Evolutionary conservation across 2,113 vertebrate species (phyloP), one percentile per base, ranked within the genome.

Genomic region (Seriola rivoliana): DNA sequence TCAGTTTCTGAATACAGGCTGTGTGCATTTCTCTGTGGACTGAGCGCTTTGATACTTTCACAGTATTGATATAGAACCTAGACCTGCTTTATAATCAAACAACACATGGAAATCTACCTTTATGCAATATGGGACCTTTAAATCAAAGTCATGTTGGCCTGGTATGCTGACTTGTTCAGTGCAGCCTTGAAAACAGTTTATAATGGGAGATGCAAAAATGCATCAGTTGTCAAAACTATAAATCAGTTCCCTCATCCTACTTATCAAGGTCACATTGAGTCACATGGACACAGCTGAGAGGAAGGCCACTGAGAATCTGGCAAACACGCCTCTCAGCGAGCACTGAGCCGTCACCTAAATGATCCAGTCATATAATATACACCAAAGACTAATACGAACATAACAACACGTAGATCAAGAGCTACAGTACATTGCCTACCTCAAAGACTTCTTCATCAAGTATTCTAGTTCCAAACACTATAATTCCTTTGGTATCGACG

Each of bases 371-470:
- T 29, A 34, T 1, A 44, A 55, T 9, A 19, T 2, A 48, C 7
- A 13, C 6, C 10, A 29, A 29, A 29, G 29, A 29, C 21, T 29
- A 29, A 29, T 29, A 29, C 2, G 29, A 29, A 29, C 2, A 48
- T n/a, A 14, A 19, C 67, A 46, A 60, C 5, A 48, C 13, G 5
- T 7, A 58, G 21, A 54, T 59, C 17, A 66, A 6, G 23, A 57
- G 13, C 16, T 13, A 12, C 12, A 40, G 34, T 13, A 0, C 23
- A 42, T 25, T 25, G 19, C 96, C 92, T 88, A 99, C 98, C 98
- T 99, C 97, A 85, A 99, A 99, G 81, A 99, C 97, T 83, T 99
- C 98, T 86, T 99, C 98, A 32, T 99, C 98, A 94, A 99, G 92
- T 74, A 99, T 99, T 83, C 98, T 96, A 6, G 98, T 98, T 78